Percentiles rank a stretch among this genome's conserved stretches.
phyloP scores from a whole-genome alignment of 2,113 vertebrate genomes.

The Upupa epops region DNA sequence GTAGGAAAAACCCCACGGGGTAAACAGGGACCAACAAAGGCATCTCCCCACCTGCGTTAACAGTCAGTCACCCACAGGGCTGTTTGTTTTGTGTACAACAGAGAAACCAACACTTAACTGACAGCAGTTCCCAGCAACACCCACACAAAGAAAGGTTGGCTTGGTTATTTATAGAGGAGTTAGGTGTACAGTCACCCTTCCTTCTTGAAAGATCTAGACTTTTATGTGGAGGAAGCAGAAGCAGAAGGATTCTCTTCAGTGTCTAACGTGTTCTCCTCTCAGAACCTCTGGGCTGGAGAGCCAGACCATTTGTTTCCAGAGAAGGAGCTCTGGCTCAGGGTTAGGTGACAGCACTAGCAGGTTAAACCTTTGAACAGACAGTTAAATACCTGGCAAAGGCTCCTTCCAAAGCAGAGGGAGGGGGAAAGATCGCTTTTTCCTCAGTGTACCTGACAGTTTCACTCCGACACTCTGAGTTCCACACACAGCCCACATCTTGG shows the following conservation, averaged over 20 bases:
- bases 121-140: background rate
- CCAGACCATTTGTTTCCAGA: too few relatives aligned
- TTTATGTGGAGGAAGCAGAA: fast-evolving
- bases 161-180: background rate
- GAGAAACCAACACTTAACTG: background rate
- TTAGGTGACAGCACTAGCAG: too few relatives aligned
- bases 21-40: background rate
- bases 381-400: background rate
- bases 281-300: too few relatives aligned
- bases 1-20: background rate
- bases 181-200: background rate
- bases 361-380: background rate
- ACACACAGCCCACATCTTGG: background rate
- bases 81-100: background rate
- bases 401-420: background rate
- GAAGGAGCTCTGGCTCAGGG: too few relatives aligned
- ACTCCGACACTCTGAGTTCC: background rate
- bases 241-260: background rate
- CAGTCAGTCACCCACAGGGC: background rate
- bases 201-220: background rate
- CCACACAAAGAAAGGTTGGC: background rate
- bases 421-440: too few relatives aligned
- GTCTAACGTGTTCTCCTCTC: fast-evolving
- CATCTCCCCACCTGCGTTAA: background rate
- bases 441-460: background rate